phyloP scores from a whole-genome alignment of 2,797 vertebrate genomes.

The Cheirogaleus major region DNA sequence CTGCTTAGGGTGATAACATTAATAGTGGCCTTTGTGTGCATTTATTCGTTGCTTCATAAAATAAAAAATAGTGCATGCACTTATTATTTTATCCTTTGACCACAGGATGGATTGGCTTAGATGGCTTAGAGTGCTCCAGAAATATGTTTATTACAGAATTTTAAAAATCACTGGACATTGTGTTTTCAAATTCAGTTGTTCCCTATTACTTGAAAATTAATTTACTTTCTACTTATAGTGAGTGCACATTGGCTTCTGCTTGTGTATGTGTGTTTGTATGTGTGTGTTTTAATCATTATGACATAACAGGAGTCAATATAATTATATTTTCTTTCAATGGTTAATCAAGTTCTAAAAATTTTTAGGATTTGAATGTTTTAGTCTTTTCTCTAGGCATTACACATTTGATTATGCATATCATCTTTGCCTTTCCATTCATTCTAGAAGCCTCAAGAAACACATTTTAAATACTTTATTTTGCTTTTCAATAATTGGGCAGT shows the following conservation, averaged over 20 bases:
- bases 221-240: constrained; percentile 73
- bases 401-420: constrained; percentile 67
- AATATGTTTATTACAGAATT: neutral
- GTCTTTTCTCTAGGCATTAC: constrained; percentile 53
- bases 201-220: neutral
- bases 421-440: constrained; percentile 40
- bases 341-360: constrained; percentile 75
- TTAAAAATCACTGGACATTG: neutral
- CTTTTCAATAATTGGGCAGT: too few relatives aligned
- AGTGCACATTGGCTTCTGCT: neutral
- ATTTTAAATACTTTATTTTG: too few relatives aligned
- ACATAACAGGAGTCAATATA: constrained; percentile 77
- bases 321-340: constrained; percentile 73
- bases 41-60: constrained; percentile 26
- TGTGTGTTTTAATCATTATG: constrained; percentile 67
- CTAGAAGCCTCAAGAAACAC: too few relatives aligned
- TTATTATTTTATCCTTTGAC: neutral
- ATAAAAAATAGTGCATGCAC: constrained; percentile 23
- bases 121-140: neutral
- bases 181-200: constrained; percentile 13
- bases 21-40: neutral
- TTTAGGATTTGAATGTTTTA: constrained; percentile 70
- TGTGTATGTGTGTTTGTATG: constrained; percentile 7
- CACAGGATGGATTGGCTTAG: neutral
- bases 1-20: neutral